Conservation (phyloP, 2,113 vertebrate genomes). For the Heterotilapia buettikoferi region DNA sequence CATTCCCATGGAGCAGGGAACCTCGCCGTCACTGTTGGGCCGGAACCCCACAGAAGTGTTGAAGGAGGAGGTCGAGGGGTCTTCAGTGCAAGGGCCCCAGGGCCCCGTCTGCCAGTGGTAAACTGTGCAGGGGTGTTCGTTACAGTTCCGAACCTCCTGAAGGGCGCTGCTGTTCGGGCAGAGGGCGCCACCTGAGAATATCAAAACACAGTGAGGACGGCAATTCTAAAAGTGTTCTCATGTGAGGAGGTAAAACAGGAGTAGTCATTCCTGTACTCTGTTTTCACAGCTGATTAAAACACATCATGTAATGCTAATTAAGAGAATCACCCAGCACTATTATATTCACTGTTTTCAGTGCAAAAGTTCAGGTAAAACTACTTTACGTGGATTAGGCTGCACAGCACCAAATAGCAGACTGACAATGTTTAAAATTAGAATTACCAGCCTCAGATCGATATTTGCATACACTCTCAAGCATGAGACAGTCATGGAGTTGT, state of each 20-base stretch:
- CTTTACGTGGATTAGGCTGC: not conserved
- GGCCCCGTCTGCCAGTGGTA: slow-evolving; percentile 95
- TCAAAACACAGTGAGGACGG: not conserved
- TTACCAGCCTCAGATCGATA: not conserved
- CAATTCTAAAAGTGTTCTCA: not conserved
- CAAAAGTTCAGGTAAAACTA: not conserved
- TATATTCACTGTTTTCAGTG: not conserved
- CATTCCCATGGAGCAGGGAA: slow-evolving; percentile 84
- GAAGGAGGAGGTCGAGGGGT: slow-evolving; percentile 78
- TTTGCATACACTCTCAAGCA: not conserved
- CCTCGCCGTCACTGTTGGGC: slow-evolving; percentile 62
- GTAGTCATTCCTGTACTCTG: not conserved
- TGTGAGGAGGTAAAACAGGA: not conserved
- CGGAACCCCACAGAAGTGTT: slow-evolving; percentile 69
- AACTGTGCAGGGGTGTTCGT: slow-evolving; percentile 91
- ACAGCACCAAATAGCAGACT: not conserved
- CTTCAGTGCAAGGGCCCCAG: slow-evolving; percentile 90
- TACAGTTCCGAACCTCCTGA: slow-evolving; percentile 89
- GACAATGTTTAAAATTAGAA: not conserved
- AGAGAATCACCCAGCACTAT: not conserved
- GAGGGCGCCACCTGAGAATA: slow-evolving; percentile 74
- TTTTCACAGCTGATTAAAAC: not conserved
- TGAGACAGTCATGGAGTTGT: not conserved
- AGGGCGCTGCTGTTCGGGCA: slow-evolving; percentile 89
- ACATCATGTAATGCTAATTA: not conserved